Evolutionary conservation across 1,140 invertebrate genomes (phyloP).

Genomic region (Drosophila varians): DNA sequence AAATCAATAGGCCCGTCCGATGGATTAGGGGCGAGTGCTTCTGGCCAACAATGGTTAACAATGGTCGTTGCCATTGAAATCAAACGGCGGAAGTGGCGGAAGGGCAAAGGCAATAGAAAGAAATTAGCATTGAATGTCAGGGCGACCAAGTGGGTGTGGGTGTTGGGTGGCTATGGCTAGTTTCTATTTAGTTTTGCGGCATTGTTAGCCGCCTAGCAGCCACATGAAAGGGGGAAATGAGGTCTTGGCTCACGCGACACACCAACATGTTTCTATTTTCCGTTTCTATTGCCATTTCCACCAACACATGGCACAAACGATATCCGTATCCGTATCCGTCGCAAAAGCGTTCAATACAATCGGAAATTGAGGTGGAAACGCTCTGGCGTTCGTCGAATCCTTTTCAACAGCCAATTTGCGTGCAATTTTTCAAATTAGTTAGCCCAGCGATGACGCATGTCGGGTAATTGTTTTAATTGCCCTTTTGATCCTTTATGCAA

Average conservation of each 20-base stretch:
- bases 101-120: slow-evolving; percentile 34
- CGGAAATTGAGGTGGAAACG: slow-evolving; percentile 67
- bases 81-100: slow-evolving; percentile 74
- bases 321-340: slow-evolving; percentile 3
- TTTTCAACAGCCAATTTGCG: slow-evolving; percentile 34
- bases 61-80: slow-evolving; percentile 68
- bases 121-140: slow-evolving; percentile 64
- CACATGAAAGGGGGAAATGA: slow-evolving; percentile 58
- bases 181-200: background rate
- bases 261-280: background rate
- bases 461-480: slow-evolving; percentile 55
- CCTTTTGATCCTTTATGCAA: slow-evolving; percentile 9
- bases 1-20: slow-evolving; percentile 62
- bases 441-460: slow-evolving; percentile 31
- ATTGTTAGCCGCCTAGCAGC: slow-evolving; percentile 18
- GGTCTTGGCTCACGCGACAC: slow-evolving; percentile 18
- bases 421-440: slow-evolving; percentile 50
- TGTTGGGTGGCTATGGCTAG: background rate
- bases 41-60: slow-evolving; percentile 34
- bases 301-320: background rate
- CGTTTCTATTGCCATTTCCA: slow-evolving; percentile 3
- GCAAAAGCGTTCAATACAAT: slow-evolving; percentile 55
- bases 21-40: slow-evolving; percentile 8
- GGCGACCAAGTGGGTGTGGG: background rate
- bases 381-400: slow-evolving; percentile 17